These are phyloP conservation scores for Intellagama lesueurii DNA, from an alignment of 2,797 vertebrate genomes.

Conservation along the genomic window DNA sequence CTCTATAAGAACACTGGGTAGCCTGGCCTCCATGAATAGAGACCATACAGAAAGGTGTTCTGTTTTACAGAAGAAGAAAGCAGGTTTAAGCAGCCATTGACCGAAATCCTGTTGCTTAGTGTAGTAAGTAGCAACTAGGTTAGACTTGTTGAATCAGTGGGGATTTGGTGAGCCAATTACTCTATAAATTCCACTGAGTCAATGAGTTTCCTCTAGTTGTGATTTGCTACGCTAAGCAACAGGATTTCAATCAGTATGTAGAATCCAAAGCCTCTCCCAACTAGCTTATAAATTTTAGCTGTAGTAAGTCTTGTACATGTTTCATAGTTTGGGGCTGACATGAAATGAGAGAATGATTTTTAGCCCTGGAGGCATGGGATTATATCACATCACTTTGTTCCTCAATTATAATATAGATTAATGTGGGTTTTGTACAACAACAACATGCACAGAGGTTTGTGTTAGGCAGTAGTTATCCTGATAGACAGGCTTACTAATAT, in stretches of 20 bases:
- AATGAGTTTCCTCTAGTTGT: too few relatives aligned
- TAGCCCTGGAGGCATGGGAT: conserved; percentile 21
- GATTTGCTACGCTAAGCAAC: too few relatives aligned
- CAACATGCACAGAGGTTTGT: neutral
- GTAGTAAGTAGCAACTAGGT: too few relatives aligned
- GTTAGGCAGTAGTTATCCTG: conserved; percentile 15
- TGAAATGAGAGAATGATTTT: conserved; percentile 11
- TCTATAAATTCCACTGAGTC: too few relatives aligned
- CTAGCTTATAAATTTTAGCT: conserved; percentile 4
- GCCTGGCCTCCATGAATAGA: neutral
- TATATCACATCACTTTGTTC: conserved; percentile 7
- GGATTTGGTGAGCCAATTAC: too few relatives aligned
- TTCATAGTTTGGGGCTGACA: neutral
- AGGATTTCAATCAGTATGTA: too few relatives aligned
- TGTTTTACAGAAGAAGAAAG: too few relatives aligned
- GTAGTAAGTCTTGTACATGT: conserved; percentile 4
- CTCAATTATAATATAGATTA: conserved; percentile 26
- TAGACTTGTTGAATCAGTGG: too few relatives aligned
- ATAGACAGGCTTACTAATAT: conserved; percentile 9
- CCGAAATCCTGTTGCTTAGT: too few relatives aligned
- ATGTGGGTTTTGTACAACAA: conserved; percentile 32
- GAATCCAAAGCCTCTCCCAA: neutral
- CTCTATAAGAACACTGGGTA: neutral
- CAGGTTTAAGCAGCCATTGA: neutral
- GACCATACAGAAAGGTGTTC: neutral